phyloP scores from a whole-genome alignment of 2,797 vertebrate genomes.

The Limosa lapponica region DNA sequence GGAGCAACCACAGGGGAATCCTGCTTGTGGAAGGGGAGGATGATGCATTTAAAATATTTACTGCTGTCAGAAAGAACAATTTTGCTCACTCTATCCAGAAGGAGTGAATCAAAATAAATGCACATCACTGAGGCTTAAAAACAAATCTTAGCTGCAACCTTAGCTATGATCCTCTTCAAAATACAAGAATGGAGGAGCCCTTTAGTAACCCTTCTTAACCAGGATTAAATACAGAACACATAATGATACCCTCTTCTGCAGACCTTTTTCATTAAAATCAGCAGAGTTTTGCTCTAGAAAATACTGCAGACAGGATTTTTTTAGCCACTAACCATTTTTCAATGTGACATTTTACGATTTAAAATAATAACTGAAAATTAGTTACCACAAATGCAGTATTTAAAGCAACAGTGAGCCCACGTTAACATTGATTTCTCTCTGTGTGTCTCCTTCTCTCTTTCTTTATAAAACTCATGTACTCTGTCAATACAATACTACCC shows the following conservation, averaged over 20 bases:
- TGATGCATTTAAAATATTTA: neutral
- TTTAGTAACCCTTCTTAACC: neutral
- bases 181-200: neutral
- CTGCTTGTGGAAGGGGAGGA: neutral
- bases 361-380: conserved; percentile 74
- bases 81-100: neutral
- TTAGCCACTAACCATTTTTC: conserved; percentile 64
- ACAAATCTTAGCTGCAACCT: neutral
- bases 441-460: conserved; percentile 53
- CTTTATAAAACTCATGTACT: conserved; percentile 71
- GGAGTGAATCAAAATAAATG: neutral
- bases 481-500: conserved; percentile 60
- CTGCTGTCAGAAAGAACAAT: neutral
- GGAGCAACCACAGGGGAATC: neutral
- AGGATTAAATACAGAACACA: neutral
- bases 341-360: conserved; percentile 62
- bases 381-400: conserved; percentile 71
- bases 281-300: neutral
- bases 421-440: conserved; percentile 70
- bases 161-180: neutral
- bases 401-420: conserved; percentile 63
- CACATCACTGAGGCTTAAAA: neutral
- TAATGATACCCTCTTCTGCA: neutral
- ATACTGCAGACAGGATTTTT: neutral
- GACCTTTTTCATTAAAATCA: neutral